Evolutionary conservation across 1,140 invertebrate genomes (phyloP).

Genomic region (Nautilus pompilius): DNA sequence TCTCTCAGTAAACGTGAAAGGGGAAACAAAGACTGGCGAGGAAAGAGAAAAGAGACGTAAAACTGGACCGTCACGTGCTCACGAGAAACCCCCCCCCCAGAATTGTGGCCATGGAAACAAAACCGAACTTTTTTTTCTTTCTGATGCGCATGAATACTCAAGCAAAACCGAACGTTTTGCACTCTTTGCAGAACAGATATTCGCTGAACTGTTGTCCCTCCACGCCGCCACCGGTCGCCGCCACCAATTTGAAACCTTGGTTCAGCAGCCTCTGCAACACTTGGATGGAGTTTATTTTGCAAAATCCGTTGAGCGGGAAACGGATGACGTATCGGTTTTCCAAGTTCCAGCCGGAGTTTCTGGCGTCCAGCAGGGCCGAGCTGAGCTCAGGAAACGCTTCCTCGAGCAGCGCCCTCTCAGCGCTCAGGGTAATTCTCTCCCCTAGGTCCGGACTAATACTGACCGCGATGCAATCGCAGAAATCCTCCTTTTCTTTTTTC

Average conservation of each 20-base stretch:
- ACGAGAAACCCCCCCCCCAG: too few relatives aligned
- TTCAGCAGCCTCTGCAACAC: conserved; percentile 85
- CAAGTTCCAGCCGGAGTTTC: conserved; percentile 78
- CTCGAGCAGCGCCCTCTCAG: conserved; percentile 74
- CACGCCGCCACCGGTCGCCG: conserved; percentile 82
- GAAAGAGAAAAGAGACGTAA: too few relatives aligned
- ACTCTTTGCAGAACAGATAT: conserved; percentile 68
- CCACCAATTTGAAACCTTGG: conserved; percentile 74
- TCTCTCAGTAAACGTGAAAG: too few relatives aligned
- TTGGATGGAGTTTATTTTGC: conserved; percentile 87
- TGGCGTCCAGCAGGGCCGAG: conserved; percentile 76
- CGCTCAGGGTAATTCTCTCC: conserved; percentile 81
- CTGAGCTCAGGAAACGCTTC: conserved; percentile 83
- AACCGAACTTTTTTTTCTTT: too few relatives aligned
- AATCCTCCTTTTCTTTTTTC: conserved; percentile 25
- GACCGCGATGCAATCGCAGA: conserved; percentile 74
- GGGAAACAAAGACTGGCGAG: too few relatives aligned
- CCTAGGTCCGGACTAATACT: conserved; percentile 86
- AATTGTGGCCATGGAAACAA: too few relatives aligned
- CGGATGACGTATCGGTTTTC: conserved; percentile 82
- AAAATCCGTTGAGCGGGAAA: conserved; percentile 88
- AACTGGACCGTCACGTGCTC: too few relatives aligned
- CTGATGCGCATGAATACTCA: too few relatives aligned
- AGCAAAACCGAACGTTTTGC: too few relatives aligned
- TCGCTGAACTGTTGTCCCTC: conserved; percentile 91